Conservation (phyloP, 2,113 vertebrate genomes). For the Pteronura brasiliensis region DNA sequence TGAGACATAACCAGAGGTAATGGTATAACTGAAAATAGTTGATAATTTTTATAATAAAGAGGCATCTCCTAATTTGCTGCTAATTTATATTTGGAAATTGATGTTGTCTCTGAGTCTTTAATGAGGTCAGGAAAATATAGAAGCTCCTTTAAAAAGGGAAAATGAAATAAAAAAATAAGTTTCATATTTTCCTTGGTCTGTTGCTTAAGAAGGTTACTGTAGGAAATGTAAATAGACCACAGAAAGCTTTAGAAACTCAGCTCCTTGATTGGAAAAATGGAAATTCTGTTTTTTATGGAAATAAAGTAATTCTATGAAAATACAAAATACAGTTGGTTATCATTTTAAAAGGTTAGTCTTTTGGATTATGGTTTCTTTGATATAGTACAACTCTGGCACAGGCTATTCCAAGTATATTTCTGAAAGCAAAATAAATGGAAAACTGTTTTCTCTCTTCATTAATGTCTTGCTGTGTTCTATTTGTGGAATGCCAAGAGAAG, state of each 20-base stretch:
- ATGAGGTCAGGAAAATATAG: slow-evolving; percentile 48
- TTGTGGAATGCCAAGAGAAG: slow-evolving; percentile 44
- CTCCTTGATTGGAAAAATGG: slow-evolving; percentile 71
- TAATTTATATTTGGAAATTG: neutral
- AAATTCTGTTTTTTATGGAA: slow-evolving; percentile 70
- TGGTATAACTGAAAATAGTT: neutral
- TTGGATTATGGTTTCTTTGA: slow-evolving; percentile 63
- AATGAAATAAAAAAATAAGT: slow-evolving; percentile 62
- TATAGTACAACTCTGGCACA: slow-evolving; percentile 36
- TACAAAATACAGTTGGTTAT: slow-evolving; percentile 68
- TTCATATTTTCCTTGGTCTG: slow-evolving; percentile 72
- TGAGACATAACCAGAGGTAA: neutral
- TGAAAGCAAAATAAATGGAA: slow-evolving; percentile 69
- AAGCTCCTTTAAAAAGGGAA: slow-evolving; percentile 69
- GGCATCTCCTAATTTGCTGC: neutral
- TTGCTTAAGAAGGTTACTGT: slow-evolving; percentile 62
- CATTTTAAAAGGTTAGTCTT: slow-evolving; percentile 59
- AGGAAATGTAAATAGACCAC: slow-evolving; percentile 71
- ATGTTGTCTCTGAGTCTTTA: slow-evolving; percentile 25
- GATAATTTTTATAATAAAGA: neutral
- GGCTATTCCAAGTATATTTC: slow-evolving; percentile 55
- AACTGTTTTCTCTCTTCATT: slow-evolving; percentile 58
- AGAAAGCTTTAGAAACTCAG: slow-evolving; percentile 64
- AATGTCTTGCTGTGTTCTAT: slow-evolving; percentile 50
- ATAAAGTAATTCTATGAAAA: slow-evolving; percentile 72